phyloP scores from a whole-genome alignment of 2,113 vertebrate species.

The Paraplagusia blochii region DNA sequence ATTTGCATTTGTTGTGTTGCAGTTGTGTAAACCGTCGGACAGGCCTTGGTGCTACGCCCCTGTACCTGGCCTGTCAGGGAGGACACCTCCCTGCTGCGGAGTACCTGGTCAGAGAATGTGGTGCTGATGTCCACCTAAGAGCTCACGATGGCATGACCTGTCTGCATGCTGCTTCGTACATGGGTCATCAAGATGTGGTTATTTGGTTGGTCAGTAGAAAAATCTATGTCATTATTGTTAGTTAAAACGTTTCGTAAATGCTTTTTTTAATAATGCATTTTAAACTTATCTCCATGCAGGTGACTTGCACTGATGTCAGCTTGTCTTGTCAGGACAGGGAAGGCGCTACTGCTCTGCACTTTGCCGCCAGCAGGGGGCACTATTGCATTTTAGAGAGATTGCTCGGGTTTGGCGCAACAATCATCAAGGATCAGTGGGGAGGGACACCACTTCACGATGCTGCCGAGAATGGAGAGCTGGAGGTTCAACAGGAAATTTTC shows the following conservation, averaged over 20 bases:
- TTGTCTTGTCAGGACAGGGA: conserved; percentile 76
- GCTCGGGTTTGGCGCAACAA: conserved; percentile 74
- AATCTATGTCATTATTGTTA: neutral
- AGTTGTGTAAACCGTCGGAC: conserved; percentile 80
- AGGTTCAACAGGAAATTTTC: conserved; percentile 62
- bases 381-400: conserved; percentile 77
- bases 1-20: conserved; percentile 17
- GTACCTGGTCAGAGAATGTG: conserved; percentile 79
- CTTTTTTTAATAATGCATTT: too few species aligned
- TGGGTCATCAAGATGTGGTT: conserved; percentile 78
- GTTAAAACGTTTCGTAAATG: neutral
- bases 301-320: conserved; percentile 71
- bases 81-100: conserved; percentile 80
- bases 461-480: conserved; percentile 81
- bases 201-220: conserved; percentile 80
- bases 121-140: conserved; percentile 74
- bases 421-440: conserved; percentile 81
- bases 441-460: conserved; percentile 86
- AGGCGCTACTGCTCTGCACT: conserved; percentile 83
- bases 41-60: conserved; percentile 72
- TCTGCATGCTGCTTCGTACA: conserved; percentile 81
- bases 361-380: conserved; percentile 84
- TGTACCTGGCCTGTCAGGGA: conserved; percentile 87
- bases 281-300: conserved; percentile 56
- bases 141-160: conserved; percentile 83